Percentiles rank a stretch among this genome's conserved stretches.
Conservation (phyloP, 2,797 vertebrate species). For the Sebastes aleutianus region DNA sequence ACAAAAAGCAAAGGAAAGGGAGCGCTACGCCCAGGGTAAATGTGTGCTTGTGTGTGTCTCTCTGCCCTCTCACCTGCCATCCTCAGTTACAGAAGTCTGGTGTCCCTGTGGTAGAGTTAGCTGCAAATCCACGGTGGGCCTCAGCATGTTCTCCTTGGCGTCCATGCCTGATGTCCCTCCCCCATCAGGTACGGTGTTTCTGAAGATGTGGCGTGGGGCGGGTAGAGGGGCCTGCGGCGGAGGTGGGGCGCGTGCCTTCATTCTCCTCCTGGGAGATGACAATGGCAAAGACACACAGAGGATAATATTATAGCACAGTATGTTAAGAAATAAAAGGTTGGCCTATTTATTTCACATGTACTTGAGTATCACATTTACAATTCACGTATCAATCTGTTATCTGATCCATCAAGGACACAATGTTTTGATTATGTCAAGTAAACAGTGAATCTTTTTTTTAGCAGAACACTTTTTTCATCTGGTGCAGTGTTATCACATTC, state of each 20-base stretch:
- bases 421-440: not conserved
- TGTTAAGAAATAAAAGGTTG: not conserved
- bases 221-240: conserved; percentile 78
- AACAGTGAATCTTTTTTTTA: not conserved
- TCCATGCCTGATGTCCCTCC: conserved; percentile 74
- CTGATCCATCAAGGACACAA: not conserved
- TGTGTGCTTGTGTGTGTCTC: not conserved
- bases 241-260: conserved; percentile 91
- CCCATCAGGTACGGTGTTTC: conserved; percentile 74
- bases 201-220: conserved; percentile 76
- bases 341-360: not conserved
- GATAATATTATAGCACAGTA: not conserved
- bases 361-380: not conserved
- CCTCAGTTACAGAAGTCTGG: conserved; percentile 81
- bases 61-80: conserved; percentile 85
- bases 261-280: conserved; percentile 79
- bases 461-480: not conserved
- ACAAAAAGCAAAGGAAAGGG: not conserved
- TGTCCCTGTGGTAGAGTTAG: conserved; percentile 86
- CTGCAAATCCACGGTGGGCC: conserved; percentile 79
- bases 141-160: conserved; percentile 85
- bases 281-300: conserved; percentile 5
- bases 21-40: not conserved
- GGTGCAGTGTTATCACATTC: not conserved
- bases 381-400: not conserved